A percentile compares a stretch with the other conserved stretches of the same genome.
phyloP scores from a whole-genome alignment of 2,797 vertebrate genomes.

The Falco naumanni region DNA sequence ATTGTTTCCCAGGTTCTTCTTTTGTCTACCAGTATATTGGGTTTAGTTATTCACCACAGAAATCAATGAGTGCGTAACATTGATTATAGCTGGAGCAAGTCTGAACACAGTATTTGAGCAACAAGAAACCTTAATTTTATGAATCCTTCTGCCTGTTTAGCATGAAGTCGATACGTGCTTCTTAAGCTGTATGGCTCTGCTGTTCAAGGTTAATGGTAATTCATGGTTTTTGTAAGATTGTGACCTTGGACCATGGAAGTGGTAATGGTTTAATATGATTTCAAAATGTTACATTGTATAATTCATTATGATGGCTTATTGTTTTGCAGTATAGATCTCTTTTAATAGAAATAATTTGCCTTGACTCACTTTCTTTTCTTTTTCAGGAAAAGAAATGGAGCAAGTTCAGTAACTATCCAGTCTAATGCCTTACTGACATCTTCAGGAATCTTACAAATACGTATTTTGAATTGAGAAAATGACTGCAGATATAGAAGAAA shows the following conservation, averaged over 20 bases:
- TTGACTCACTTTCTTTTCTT: slow-evolving; percentile 53
- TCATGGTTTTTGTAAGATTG: neutral
- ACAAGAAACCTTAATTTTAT: neutral
- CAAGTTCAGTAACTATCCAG: slow-evolving; percentile 79
- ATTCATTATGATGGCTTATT: slow-evolving; percentile 9
- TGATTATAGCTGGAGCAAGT: neutral
- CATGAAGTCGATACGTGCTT: neutral
- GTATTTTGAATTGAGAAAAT: slow-evolving; percentile 84
- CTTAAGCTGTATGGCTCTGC: neutral
- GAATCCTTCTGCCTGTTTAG: neutral
- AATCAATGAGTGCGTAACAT: neutral
- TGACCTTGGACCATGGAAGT: neutral
- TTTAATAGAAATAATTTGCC: slow-evolving; percentile 20
- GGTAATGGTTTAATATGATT: slow-evolving; percentile 40
- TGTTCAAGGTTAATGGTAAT: neutral
- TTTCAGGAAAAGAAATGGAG: slow-evolving; percentile 89
- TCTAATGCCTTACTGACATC: slow-evolving; percentile 81
- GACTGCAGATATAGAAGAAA: slow-evolving; percentile 81
- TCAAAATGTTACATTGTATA: neutral
- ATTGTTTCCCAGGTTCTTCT: slow-evolving; percentile 50
- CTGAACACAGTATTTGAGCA: slow-evolving; percentile 40
- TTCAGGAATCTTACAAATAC: slow-evolving; percentile 73
- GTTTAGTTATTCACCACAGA: slow-evolving; percentile 38
- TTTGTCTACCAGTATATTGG: slow-evolving; percentile 45
- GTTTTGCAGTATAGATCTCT: neutral